These are phyloP conservation scores for Macrobrachium rosenbergii DNA, from an alignment of 1,140 invertebrate species.

Conservation along the genomic window DNA sequence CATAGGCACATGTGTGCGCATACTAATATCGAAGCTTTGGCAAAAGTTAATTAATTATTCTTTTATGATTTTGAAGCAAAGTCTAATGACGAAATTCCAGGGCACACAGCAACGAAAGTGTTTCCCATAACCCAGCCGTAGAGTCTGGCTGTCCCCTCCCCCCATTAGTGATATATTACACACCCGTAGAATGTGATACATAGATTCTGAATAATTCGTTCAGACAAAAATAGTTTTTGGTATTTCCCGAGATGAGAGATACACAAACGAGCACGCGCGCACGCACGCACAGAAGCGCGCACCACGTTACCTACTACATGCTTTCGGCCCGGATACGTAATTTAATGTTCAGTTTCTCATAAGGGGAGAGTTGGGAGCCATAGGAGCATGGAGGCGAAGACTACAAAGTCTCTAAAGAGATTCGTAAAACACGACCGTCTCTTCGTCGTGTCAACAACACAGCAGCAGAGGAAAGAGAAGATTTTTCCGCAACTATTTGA, in stretches of 20 bases:
- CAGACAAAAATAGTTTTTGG: conserved; percentile 35
- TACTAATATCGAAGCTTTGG: too few relatives aligned
- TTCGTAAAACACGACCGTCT: background rate
- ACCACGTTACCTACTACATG: too few relatives aligned
- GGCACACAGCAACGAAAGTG: too few relatives aligned
- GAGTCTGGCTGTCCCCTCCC: too few relatives aligned
- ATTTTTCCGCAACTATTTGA: too few relatives aligned
- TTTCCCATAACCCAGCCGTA: too few relatives aligned
- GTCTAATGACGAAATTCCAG: too few relatives aligned
- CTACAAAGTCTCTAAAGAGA: background rate
- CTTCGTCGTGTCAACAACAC: background rate
- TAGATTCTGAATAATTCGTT: conserved; percentile 48
- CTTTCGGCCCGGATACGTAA: background rate
- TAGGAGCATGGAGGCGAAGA: background rate
- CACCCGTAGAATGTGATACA: conserved; percentile 49
- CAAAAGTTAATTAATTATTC: too few relatives aligned
- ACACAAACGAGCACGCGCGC: too few relatives aligned
- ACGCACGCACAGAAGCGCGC: too few relatives aligned
- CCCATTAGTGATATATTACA: conserved; percentile 18
- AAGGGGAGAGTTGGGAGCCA: background rate
- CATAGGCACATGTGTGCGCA: too few relatives aligned
- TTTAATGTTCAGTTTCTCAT: conserved; percentile 19
- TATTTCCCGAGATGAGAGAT: conserved; percentile 11
- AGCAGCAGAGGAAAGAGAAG: background rate
- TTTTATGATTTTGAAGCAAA: too few relatives aligned